These are phyloP conservation scores for Homalodisca vitripennis DNA, from an alignment of 1,140 invertebrate genomes.

Conservation along the genomic window DNA sequence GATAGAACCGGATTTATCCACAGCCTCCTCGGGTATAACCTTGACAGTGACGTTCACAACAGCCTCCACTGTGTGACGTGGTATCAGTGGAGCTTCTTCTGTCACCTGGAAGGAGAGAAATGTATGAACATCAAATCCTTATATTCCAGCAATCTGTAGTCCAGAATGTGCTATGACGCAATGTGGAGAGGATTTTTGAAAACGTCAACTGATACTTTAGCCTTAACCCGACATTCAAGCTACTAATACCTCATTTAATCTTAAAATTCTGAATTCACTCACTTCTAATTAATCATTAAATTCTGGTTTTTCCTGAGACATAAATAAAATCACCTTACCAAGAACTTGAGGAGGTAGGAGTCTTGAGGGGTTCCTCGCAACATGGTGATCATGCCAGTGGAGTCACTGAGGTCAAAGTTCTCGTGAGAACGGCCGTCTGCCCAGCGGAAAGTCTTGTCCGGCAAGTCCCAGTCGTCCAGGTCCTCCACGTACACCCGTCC, in stretches of 20 bases:
- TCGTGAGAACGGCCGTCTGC: constrained; percentile 50
- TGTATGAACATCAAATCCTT: too few relatives aligned
- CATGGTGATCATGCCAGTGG: constrained; percentile 84
- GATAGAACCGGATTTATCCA: constrained; percentile 86
- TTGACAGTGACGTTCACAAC: constrained; percentile 82
- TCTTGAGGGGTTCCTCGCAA: constrained; percentile 64
- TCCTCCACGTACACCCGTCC: constrained; percentile 90
- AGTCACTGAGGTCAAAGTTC: constrained; percentile 65
- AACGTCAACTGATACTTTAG: too few relatives aligned
- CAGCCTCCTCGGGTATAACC: constrained; percentile 84
- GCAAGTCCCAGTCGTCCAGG: constrained; percentile 90
- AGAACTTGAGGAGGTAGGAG: constrained; percentile 67
- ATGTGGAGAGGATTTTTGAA: too few relatives aligned
- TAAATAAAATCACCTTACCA: constrained; percentile 59
- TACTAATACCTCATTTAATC: too few relatives aligned
- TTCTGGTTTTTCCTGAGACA: too few relatives aligned
- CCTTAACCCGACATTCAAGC: too few relatives aligned
- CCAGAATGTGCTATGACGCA: too few relatives aligned
- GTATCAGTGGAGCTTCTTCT: constrained; percentile 54
- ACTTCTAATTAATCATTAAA: too few relatives aligned
- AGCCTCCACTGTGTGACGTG: constrained; percentile 66
- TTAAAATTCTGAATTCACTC: too few relatives aligned
- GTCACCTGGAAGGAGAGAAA: constrained; percentile 46
- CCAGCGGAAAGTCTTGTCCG: constrained; percentile 83
- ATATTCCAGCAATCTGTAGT: too few relatives aligned